phyloP scores from a whole-genome alignment of 2,888 invertebrate genomes.

The Stratiomys singularior region DNA sequence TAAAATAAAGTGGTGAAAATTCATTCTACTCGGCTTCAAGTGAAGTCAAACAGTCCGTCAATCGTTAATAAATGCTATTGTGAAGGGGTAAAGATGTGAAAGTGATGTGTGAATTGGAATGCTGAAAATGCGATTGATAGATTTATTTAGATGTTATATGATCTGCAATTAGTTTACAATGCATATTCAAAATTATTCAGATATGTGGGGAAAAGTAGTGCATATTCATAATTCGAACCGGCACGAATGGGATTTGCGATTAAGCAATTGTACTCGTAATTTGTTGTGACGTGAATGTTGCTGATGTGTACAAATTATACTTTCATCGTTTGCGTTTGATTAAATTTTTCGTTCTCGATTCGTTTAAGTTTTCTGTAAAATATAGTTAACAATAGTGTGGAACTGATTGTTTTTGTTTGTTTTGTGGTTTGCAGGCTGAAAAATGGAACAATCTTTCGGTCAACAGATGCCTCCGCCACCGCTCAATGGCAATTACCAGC shows the following conservation, averaged over 20 bases:
- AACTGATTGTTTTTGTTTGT: neutral
- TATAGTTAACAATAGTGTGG: neutral
- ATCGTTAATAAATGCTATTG: constrained; percentile 11
- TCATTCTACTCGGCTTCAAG: neutral
- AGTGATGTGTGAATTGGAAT: constrained; percentile 1
- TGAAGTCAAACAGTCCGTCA: neutral
- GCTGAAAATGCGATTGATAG: neutral
- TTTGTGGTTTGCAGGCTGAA: constrained; percentile 51
- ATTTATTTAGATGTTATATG: neutral
- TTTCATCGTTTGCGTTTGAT: constrained; percentile 14
- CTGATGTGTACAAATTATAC: constrained; percentile 41
- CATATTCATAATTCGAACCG: neutral
- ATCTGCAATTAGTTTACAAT: no score
- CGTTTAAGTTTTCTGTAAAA: no score
- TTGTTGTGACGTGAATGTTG: constrained; percentile 44
- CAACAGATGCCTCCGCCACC: constrained; percentile 56
- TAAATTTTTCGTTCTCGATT: neutral
- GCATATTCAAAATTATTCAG: no score
- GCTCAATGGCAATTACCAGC: constrained; percentile 63
- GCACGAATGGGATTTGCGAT: neutral
- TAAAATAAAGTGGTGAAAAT: neutral
- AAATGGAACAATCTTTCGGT: constrained; percentile 61
- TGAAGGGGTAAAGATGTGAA: constrained; percentile 26
- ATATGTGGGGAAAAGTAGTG: no score
- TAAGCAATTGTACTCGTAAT: constrained; percentile 30